A percentile compares a stretch with the other conserved stretches of the same genome.
Conservation (phyloP, 2,888 invertebrate genomes). For the Drosophila multiciliata region DNA sequence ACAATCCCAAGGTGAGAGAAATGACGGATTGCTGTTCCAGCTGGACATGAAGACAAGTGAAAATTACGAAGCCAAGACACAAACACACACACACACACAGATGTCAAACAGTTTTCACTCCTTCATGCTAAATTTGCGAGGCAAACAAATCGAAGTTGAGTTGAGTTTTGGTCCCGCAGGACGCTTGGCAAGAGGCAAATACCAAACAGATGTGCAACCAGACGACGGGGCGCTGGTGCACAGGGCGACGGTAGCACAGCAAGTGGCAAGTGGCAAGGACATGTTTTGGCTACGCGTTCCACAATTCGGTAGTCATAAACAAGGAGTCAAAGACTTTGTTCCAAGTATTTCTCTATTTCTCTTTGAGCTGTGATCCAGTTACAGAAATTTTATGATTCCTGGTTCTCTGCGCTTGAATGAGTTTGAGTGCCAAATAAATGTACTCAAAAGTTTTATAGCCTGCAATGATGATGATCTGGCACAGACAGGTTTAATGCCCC, state of each 20-base stretch:
- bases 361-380: slow-evolving; percentile 27
- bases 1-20: slow-evolving; percentile 58
- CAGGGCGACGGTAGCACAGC: slow-evolving; percentile 56
- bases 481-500: slow-evolving; percentile 41
- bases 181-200: slow-evolving; percentile 54
- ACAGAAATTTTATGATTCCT: slow-evolving; percentile 42
- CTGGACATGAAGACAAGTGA: slow-evolving; percentile 57
- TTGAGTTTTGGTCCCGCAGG: slow-evolving; percentile 57
- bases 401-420: slow-evolving; percentile 64
- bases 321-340: slow-evolving; percentile 21
- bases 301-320: slow-evolving; percentile 65
- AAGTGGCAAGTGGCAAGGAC: slow-evolving; percentile 54
- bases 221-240: slow-evolving; percentile 38
- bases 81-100: slow-evolving; percentile 1
- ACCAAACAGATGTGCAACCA: slow-evolving; percentile 44
- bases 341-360: slow-evolving; percentile 22
- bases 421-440: slow-evolving; percentile 41
- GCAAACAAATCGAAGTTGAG: slow-evolving; percentile 59
- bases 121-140: slow-evolving; percentile 78
- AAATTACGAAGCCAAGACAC: slow-evolving; percentile 47
- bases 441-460: slow-evolving; percentile 61
- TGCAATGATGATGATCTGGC: slow-evolving; percentile 58
- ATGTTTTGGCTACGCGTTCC: slow-evolving; percentile 46
- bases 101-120: slow-evolving; percentile 75
- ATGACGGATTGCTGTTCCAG: slow-evolving; percentile 65